phyloP scores from a whole-genome alignment of 1,140 invertebrate species.

The Pseudomyrmex pallidus region DNA sequence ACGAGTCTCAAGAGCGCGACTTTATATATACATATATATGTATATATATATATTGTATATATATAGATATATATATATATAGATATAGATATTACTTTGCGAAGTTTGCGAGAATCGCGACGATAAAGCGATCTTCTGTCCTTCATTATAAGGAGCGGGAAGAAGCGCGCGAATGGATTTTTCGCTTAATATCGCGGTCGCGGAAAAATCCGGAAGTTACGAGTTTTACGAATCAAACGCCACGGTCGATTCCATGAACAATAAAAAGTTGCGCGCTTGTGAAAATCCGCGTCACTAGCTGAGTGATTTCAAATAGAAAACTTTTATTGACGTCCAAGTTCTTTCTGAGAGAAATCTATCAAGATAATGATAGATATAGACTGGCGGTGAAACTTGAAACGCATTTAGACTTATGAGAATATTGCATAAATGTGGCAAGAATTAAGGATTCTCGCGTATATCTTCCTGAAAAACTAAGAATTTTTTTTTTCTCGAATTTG shows the following conservation, averaged over 20 bases:
- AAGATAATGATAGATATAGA: background rate
- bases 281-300: background rate
- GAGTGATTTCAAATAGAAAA: background rate
- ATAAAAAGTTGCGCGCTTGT: conserved; percentile 29
- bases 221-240: conserved; percentile 34
- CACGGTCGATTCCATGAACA: conserved; percentile 1
- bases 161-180: conserved; percentile 17
- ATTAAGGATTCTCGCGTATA: too few species aligned
- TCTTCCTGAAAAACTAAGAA: background rate
- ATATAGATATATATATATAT: too few species aligned
- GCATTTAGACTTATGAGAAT: too few species aligned
- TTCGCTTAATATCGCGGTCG: conserved; percentile 34
- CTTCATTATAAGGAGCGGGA: conserved; percentile 4
- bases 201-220: background rate
- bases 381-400: too few species aligned
- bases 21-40: background rate
- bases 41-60: too few species aligned
- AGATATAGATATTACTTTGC: conserved; percentile 41
- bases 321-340: background rate
- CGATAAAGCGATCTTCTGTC: conserved; percentile 52
- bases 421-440: too few species aligned
- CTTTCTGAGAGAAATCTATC: background rate
- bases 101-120: conserved; percentile 48
- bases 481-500: background rate
- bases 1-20: conserved; percentile 25